phyloP scores from a whole-genome alignment of 2,888 invertebrate genomes.

The Temnothorax unifasciatus region DNA sequence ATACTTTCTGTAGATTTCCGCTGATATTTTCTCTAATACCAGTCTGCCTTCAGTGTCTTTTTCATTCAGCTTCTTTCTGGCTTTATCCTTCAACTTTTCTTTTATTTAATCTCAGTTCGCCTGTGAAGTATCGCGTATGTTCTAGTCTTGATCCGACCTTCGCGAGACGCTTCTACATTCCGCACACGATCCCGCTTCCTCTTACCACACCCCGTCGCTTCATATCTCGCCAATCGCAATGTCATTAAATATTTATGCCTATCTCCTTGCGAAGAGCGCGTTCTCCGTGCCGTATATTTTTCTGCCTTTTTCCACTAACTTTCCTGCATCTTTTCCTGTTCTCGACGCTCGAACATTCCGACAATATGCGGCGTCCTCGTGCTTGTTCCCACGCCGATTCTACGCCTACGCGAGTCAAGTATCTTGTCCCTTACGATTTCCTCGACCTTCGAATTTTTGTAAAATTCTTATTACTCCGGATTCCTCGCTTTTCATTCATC shows the following conservation, averaged over 20 bases:
- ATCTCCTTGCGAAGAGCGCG: slow-evolving; percentile 7
- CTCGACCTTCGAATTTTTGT: not conserved
- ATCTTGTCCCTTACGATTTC: not conserved
- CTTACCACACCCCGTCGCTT: slow-evolving; percentile 43
- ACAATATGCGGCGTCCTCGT: slow-evolving; percentile 6
- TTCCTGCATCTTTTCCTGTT: not conserved
- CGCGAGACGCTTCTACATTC: slow-evolving; percentile 42
- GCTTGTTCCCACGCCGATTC: slow-evolving; percentile 30
- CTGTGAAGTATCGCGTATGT: not conserved
- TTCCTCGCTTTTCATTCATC: not conserved
- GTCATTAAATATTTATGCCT: slow-evolving; percentile 48
- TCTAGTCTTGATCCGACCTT: slow-evolving; percentile 34
- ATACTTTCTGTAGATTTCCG: not conserved
- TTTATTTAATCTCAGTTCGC: not conserved
- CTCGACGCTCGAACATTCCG: not conserved
- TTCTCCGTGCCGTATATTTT: not conserved
- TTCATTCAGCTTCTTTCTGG: not conserved
- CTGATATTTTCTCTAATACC: not conserved
- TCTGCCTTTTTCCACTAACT: not conserved
- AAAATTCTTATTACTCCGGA: not conserved
- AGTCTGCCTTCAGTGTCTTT: not conserved
- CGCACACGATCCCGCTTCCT: slow-evolving; percentile 35
- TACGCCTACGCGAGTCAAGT: slow-evolving; percentile 17
- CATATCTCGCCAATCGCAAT: slow-evolving; percentile 24
- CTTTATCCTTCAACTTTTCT: no score